Conservation (phyloP, 2,113 vertebrate species). For the Sylvia atricapilla region DNA sequence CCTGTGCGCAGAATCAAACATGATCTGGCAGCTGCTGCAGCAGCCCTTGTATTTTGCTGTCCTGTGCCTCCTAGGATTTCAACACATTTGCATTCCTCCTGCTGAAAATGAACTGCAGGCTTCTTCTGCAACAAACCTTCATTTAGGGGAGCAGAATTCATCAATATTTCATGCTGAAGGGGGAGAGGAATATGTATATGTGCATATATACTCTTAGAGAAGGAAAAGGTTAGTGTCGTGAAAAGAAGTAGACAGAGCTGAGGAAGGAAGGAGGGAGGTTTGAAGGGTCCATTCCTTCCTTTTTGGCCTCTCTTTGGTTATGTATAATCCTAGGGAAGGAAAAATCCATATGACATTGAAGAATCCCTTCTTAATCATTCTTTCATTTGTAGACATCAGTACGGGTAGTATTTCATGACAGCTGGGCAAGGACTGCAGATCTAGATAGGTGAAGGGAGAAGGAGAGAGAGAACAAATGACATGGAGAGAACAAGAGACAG, state of each 20-base stretch:
- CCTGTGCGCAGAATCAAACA: neutral
- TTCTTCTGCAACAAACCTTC: constrained; percentile 21
- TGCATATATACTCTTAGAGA: neutral
- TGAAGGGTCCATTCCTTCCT: constrained; percentile 3
- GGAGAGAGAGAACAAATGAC: neutral
- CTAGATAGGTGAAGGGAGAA: neutral
- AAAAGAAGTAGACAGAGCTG: neutral
- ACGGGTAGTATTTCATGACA: neutral
- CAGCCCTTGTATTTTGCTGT: neutral
- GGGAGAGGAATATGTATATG: neutral
- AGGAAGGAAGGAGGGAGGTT: neutral
- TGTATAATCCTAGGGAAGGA: constrained; percentile 15
- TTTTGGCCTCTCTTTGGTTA: constrained; percentile 46
- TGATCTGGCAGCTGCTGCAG: constrained; percentile 41
- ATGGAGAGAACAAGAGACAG: neutral
- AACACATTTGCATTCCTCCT: constrained; percentile 37
- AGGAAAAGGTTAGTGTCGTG: neutral
- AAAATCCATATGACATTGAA: constrained; percentile 37
- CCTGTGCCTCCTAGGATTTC: constrained; percentile 42
- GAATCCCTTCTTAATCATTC: constrained; percentile 53
- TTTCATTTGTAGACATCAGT: constrained; percentile 46
- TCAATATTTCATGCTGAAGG: constrained; percentile 64
- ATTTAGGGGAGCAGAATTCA: constrained; percentile 54
- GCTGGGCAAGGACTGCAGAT: neutral
- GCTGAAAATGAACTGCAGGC: constrained; percentile 28